Percentiles rank a stretch among this genome's conserved stretches.
Conservation (phyloP, 2,888 invertebrate species). For the Pristionchus exspectatus region DNA sequence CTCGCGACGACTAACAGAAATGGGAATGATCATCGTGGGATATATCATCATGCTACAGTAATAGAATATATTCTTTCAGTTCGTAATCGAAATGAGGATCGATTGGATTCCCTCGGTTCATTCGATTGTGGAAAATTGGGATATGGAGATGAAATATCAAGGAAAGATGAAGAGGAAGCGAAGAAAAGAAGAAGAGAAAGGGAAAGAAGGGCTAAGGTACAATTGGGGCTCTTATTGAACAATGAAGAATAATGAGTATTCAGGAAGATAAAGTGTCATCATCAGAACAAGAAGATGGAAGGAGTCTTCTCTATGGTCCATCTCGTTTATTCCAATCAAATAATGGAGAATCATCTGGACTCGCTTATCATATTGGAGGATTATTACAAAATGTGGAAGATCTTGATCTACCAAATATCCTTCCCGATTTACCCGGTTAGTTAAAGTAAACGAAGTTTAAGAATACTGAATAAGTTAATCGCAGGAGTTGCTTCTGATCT, state of each 20-base stretch:
- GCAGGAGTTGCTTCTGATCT: conserved; percentile 58
- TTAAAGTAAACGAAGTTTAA: not conserved
- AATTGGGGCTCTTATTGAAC: not conserved
- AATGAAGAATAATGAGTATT: not conserved
- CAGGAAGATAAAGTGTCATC: not conserved
- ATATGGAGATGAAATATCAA: conserved; percentile 48
- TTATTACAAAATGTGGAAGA: conserved; percentile 54
- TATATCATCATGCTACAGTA: not conserved
- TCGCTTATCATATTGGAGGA: conserved; percentile 48
- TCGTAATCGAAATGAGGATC: not conserved
- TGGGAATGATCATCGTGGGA: too few species aligned
- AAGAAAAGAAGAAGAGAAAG: conserved; percentile 39
- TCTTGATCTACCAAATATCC: conserved; percentile 62
- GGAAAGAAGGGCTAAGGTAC: conserved; percentile 18
- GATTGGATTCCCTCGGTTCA: conserved; percentile 2
- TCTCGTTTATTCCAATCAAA: conserved; percentile 10
- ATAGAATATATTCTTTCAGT: conserved; percentile 29
- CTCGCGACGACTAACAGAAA: too few species aligned
- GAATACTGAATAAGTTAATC: not conserved
- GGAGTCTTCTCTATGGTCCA: not conserved
- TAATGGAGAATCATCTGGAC: not conserved
- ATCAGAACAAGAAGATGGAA: not conserved
- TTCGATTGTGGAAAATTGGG: conserved; percentile 32
- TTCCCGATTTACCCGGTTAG: conserved; percentile 64
- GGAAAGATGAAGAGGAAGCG: conserved; percentile 47